These are phyloP conservation scores for Pelusios castaneus DNA, from an alignment of 2,113 vertebrate genomes.

Conservation along the genomic window DNA sequence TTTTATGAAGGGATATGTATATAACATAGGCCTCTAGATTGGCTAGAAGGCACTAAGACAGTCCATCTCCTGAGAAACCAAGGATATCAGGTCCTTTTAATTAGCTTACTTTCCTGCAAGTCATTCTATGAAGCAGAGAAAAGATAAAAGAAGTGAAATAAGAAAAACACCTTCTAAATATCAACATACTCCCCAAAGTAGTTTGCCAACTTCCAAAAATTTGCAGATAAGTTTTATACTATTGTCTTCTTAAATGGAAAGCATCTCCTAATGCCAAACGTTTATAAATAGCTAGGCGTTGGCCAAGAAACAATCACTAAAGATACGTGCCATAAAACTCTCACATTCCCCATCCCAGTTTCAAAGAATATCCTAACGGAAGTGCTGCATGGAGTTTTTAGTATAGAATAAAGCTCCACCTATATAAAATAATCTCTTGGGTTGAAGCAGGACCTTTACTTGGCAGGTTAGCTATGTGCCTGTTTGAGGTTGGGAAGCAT, in stretches of 20 bases:
- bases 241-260: not conserved
- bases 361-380: not conserved
- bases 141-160: not conserved
- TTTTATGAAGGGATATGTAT: not conserved
- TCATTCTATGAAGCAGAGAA: not conserved
- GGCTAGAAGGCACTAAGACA: not conserved
- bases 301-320: not conserved
- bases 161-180: not conserved
- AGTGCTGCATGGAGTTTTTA: not conserved
- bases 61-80: not conserved
- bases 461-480: not conserved
- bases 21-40: not conserved
- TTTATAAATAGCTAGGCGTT: rapidly evolving
- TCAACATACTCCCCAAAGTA: not conserved
- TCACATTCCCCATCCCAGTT: not conserved
- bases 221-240: not conserved
- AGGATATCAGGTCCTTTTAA: not conserved
- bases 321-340: not conserved
- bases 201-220: not conserved
- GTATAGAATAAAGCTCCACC: not conserved
- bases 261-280: not conserved
- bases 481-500: not conserved
- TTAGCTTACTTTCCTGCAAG: not conserved
- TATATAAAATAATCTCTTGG: not conserved
- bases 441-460: conserved; percentile 9